Evolutionary conservation across 2,888 invertebrate species (phyloP).

Genomic region (Bhutanitis thaidina): DNA sequence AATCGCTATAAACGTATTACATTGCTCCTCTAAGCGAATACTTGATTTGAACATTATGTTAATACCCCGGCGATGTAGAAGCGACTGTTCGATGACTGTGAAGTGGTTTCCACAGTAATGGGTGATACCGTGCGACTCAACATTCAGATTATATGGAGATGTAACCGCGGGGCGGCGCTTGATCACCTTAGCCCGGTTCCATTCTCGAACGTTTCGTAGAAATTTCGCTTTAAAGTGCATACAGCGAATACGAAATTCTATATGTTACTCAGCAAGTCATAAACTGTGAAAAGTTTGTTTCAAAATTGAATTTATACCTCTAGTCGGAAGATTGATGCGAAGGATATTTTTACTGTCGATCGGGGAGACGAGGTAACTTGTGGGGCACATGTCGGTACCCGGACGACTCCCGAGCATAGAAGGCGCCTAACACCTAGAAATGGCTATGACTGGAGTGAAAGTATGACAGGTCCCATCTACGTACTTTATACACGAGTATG

Average conservation of each 20-base stretch:
- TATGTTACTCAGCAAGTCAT: background rate
- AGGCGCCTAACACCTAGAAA: no score
- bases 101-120: background rate
- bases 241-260: conserved; percentile 2
- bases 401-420: no score
- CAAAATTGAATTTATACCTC: background rate
- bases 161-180: conserved; percentile 32
- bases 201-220: conserved; percentile 14
- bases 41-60: background rate
- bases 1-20: background rate
- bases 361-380: no score
- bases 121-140: conserved; percentile 12
- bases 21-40: conserved; percentile 2
- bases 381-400: no score
- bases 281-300: background rate
- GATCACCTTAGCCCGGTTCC: conserved; percentile 28
- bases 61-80: conserved; percentile 1
- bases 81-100: background rate
- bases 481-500: no score
- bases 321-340: background rate
- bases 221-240: conserved; percentile 15
- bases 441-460: no score
- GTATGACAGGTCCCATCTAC: no score
- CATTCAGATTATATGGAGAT: conserved; percentile 26
- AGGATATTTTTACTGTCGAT: no score